phyloP scores from a whole-genome alignment of 2,888 invertebrate species.

The Perithous albicinctus region DNA sequence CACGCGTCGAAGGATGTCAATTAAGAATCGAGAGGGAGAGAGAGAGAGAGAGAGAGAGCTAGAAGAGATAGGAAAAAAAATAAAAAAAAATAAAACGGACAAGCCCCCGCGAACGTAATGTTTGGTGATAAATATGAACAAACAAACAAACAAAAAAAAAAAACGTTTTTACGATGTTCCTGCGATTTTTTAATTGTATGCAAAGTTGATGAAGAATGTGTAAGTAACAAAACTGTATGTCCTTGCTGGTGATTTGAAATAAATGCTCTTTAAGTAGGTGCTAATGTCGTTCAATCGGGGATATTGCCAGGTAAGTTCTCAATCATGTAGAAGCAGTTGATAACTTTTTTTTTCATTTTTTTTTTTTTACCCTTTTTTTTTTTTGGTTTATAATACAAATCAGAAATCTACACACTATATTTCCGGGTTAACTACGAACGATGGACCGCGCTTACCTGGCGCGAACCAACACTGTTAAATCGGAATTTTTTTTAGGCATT shows the following conservation, averaged over 20 bases:
- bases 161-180: slow-evolving; percentile 47
- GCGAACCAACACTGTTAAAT: slow-evolving; percentile 12
- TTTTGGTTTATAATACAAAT: slow-evolving; percentile 55
- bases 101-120: slow-evolving; percentile 20
- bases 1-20: slow-evolving; percentile 46
- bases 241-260: slow-evolving; percentile 58
- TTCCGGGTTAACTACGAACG: slow-evolving; percentile 33
- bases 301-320: slow-evolving; percentile 43
- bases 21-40: slow-evolving; percentile 41
- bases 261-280: slow-evolving; percentile 56
- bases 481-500: background rate
- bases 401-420: slow-evolving; percentile 50
- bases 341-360: slow-evolving; percentile 23
- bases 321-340: slow-evolving; percentile 27
- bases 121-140: background rate
- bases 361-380: slow-evolving; percentile 32
- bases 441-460: slow-evolving; percentile 45
- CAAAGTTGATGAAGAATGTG: slow-evolving; percentile 43
- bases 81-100: background rate
- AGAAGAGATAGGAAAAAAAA: slow-evolving; percentile 4
- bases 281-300: slow-evolving; percentile 38
- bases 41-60: too few species aligned
- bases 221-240: slow-evolving; percentile 48
- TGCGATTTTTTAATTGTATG: slow-evolving; percentile 44
- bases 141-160: slow-evolving; percentile 1